These are phyloP conservation scores for Hyperopisus bebe DNA, from an alignment of 2,113 vertebrate species.

Conservation along the genomic window DNA sequence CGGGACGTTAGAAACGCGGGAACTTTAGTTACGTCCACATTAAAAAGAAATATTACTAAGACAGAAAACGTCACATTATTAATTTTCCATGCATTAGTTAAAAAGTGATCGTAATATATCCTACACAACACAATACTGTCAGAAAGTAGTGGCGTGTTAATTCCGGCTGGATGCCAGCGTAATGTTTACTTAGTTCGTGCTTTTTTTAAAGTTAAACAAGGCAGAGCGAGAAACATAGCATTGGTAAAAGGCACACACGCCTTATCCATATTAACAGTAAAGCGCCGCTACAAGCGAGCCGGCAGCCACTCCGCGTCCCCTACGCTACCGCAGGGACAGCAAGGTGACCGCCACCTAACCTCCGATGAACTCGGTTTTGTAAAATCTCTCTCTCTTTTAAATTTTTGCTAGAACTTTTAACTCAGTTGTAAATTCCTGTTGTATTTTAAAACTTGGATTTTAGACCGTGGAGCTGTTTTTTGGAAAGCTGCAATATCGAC, in stretches of 20 bases:
- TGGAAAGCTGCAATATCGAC: neutral
- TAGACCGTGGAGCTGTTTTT: neutral
- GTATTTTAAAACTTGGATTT: neutral
- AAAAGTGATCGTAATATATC: neutral
- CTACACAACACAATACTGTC: neutral
- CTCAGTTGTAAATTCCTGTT: neutral
- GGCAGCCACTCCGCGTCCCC: neutral
- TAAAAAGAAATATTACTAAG: neutral
- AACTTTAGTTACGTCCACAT: neutral
- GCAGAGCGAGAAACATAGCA: neutral
- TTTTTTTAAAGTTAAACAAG: neutral
- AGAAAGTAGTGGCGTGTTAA: neutral
- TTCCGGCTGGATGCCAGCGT: neutral
- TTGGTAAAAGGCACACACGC: neutral
- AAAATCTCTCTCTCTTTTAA: neutral
- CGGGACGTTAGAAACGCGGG: neutral
- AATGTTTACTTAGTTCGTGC: constrained; percentile 1
- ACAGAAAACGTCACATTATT: neutral
- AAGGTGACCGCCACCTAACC: neutral
- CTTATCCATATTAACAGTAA: neutral
- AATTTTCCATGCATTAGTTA: neutral
- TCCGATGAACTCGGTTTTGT: neutral
- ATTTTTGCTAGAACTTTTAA: neutral
- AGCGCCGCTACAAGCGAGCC: neutral
- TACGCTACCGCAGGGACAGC: neutral